phyloP scores from a whole-genome alignment of 2,888 invertebrate species.

The Scaptomyza caliginosa region DNA sequence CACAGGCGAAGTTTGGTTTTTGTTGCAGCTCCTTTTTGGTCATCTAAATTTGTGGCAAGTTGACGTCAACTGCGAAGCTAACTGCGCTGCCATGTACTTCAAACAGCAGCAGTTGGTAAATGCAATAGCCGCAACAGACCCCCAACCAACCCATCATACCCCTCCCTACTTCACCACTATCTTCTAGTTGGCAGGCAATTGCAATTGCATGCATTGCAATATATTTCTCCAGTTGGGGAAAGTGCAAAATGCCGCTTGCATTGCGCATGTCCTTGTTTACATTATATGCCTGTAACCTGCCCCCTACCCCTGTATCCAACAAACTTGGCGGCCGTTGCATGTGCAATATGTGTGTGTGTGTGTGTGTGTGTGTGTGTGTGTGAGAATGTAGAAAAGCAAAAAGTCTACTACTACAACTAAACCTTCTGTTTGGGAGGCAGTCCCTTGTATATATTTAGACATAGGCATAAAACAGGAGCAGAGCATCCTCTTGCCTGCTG shows the following conservation, averaged over 20 bases:
- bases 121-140: slow-evolving; percentile 15
- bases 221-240: slow-evolving; percentile 75
- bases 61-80: slow-evolving; percentile 54
- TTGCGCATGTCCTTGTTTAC: slow-evolving; percentile 78
- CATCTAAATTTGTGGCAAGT: slow-evolving; percentile 77
- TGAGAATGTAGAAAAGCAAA: slow-evolving; percentile 74
- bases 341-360: slow-evolving; percentile 15
- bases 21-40: slow-evolving; percentile 62
- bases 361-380: slow-evolving; percentile 33
- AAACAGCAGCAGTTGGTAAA: slow-evolving; percentile 39
- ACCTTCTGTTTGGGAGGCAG: slow-evolving; percentile 27
- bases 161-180: slow-evolving; percentile 43
- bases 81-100: slow-evolving; percentile 39
- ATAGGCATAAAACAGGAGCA: background rate
- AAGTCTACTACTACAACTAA: slow-evolving; percentile 74
- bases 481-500: slow-evolving; percentile 27
- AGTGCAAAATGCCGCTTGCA: slow-evolving; percentile 48
- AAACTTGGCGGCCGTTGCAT: slow-evolving; percentile 47
- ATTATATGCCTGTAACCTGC: slow-evolving; percentile 66
- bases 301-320: slow-evolving; percentile 1
- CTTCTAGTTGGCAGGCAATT: slow-evolving; percentile 77
- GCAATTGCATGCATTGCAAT: slow-evolving; percentile 69
- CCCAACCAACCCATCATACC: background rate
- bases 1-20: slow-evolving; percentile 33
- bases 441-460: slow-evolving; percentile 8